These are phyloP conservation scores for Limanda limanda DNA, from an alignment of 2,113 vertebrate species.

Conservation along the genomic window DNA sequence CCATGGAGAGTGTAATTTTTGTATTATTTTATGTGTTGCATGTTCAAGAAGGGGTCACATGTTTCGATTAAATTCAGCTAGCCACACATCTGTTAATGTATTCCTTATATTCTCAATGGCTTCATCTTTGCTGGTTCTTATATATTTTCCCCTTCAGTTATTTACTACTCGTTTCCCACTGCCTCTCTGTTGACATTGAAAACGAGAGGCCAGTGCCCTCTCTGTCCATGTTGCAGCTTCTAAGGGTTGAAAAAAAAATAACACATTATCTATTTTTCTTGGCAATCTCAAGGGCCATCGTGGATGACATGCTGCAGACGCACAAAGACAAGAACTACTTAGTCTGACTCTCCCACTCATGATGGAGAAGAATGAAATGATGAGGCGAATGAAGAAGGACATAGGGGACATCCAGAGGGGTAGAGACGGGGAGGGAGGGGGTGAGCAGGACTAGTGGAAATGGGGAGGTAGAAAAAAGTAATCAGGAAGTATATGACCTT, in stretches of 20 bases:
- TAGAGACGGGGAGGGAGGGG: slow-evolving; percentile 15
- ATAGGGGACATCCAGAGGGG: slow-evolving; percentile 24
- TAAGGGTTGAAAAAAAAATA: slow-evolving; percentile 25
- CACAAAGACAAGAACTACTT: slow-evolving; percentile 77
- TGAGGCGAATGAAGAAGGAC: slow-evolving; percentile 58
- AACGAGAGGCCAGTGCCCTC: slow-evolving; percentile 25
- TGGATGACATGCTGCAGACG: slow-evolving; percentile 39
- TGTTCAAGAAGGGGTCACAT: neutral
- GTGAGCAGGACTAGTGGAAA: neutral
- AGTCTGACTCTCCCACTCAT: slow-evolving; percentile 52
- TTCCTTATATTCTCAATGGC: neutral
- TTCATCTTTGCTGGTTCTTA: neutral
- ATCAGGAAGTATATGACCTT: slow-evolving; percentile 67
- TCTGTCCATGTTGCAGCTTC: slow-evolving; percentile 21
- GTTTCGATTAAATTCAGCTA: neutral
- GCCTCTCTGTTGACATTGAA: slow-evolving; percentile 54
- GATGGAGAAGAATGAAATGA: slow-evolving; percentile 52
- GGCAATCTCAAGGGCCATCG: slow-evolving; percentile 59
- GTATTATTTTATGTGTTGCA: neutral
- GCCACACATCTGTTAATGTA: neutral
- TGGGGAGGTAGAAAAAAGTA: slow-evolving; percentile 17
- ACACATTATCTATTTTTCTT: slow-evolving; percentile 26
- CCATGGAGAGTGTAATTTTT: neutral
- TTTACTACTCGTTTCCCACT: slow-evolving; percentile 5
- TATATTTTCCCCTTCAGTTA: slow-evolving; percentile 1